These are phyloP conservation scores for Spilarctia lutea DNA, from an alignment of 2,888 invertebrate species.

Conservation along the genomic window DNA sequence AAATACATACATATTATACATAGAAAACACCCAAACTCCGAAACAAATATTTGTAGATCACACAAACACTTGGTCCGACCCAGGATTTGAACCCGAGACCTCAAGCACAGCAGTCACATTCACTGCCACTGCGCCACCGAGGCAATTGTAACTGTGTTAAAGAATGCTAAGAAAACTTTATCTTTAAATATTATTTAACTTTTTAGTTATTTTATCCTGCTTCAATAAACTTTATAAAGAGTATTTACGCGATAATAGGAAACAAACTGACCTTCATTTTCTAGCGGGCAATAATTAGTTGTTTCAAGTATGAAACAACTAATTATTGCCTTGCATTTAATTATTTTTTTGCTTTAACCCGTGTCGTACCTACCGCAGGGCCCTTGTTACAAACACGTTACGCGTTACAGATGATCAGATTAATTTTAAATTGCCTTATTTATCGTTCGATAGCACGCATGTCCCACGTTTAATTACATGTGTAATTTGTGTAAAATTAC, in stretches of 20 bases:
- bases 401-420: slow-evolving; percentile 61
- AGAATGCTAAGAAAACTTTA: not conserved
- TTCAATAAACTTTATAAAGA: not conserved
- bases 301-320: too few relatives aligned
- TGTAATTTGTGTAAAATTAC: slow-evolving; percentile 49
- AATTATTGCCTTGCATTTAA: slow-evolving; percentile 16
- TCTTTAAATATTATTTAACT: not conserved
- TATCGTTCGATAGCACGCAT: slow-evolving; percentile 49
- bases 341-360: slow-evolving; percentile 21
- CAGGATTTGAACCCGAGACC: too few relatives aligned
- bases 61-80: too few relatives aligned
- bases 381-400: slow-evolving; percentile 63
- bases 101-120: too few relatives aligned
- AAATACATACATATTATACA: too few relatives aligned
- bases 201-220: not conserved
- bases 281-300: too few relatives aligned
- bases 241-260: too few relatives aligned
- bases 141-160: too few relatives aligned
- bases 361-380: slow-evolving; percentile 34
- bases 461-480: slow-evolving; percentile 40
- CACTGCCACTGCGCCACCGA: too few relatives aligned
- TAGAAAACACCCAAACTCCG: too few relatives aligned
- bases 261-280: not conserved
- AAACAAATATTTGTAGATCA: too few relatives aligned
- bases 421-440: slow-evolving; percentile 57